Conservation (phyloP, 2,113 vertebrate genomes). For the Promerops cafer region DNA sequence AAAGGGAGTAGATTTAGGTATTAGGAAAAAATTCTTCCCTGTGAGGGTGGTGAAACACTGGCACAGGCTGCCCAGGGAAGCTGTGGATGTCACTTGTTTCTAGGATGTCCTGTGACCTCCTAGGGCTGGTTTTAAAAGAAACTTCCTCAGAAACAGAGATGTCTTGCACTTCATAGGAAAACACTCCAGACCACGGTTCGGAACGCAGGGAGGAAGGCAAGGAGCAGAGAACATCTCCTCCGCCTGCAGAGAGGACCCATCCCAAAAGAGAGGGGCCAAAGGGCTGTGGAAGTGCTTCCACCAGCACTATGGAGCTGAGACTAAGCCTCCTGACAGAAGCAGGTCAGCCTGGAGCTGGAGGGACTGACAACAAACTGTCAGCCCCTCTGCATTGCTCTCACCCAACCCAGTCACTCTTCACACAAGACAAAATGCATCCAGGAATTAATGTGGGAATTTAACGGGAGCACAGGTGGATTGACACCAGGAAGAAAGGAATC, state of each 20-base stretch:
- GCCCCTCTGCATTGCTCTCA: fast-evolving
- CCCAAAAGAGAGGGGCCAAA: not conserved
- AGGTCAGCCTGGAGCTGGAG: not conserved
- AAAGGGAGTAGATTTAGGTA: not conserved
- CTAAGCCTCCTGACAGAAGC: not conserved
- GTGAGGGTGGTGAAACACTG: not conserved
- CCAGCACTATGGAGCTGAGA: not conserved
- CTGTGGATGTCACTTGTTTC: not conserved
- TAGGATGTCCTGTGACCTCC: not conserved
- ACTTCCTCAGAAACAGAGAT: not conserved
- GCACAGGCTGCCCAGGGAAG: not conserved
- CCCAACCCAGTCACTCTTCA: not conserved
- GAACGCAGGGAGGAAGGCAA: not conserved
- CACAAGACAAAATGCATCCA: not conserved
- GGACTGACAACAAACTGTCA: not conserved
- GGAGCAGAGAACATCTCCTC: not conserved
- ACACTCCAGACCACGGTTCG: not conserved
- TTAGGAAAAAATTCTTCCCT: not conserved
- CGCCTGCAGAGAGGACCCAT: not conserved
- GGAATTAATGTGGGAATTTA: not conserved
- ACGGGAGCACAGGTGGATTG: fast-evolving
- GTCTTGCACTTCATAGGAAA: not conserved
- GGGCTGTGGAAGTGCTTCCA: not conserved
- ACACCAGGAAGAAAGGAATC: not conserved
- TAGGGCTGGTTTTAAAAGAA: not conserved